phyloP scores from a whole-genome alignment of 1,140 invertebrate genomes.

The Heterodera schachtii region DNA sequence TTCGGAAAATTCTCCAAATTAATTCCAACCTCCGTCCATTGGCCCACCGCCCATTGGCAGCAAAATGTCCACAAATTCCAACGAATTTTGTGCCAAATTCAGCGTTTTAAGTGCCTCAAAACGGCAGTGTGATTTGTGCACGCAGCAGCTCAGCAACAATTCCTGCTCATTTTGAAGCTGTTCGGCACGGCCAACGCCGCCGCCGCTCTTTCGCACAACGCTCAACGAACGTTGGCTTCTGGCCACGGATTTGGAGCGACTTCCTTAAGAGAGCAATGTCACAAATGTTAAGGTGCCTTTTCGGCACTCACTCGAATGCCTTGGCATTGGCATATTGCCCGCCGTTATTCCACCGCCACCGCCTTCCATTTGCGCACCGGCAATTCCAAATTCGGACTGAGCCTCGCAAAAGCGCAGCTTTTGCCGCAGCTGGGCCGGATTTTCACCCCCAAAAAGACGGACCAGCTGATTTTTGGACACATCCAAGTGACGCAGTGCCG shows the following conservation, averaged over 20 bases:
- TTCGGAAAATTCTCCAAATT: background rate
- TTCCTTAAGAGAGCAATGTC: constrained; percentile 41
- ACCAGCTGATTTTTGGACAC: constrained; percentile 87
- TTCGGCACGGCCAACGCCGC: constrained; percentile 27
- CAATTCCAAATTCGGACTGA: background rate
- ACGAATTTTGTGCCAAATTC: constrained; percentile 81
- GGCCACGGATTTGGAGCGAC: constrained; percentile 62
- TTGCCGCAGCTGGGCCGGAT: constrained; percentile 52
- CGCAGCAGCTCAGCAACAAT: constrained; percentile 69
- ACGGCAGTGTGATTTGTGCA: constrained; percentile 79
- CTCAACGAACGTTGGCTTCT: constrained; percentile 58
- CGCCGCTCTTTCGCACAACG: constrained; percentile 45
- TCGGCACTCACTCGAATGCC: constrained; percentile 11
- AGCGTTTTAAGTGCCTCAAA: constrained; percentile 80
- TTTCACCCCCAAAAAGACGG: constrained; percentile 49
- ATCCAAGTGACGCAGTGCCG: constrained; percentile 84
- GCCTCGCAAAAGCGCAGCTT: constrained; percentile 72
- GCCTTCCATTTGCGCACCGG: background rate
- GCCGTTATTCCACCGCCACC: background rate
- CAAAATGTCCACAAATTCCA: constrained; percentile 69
- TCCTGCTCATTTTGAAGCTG: background rate
- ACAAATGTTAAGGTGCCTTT: background rate
- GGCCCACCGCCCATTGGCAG: constrained; percentile 68
- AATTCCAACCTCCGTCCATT: constrained; percentile 66
- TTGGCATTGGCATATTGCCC: constrained; percentile 10